Evolutionary conservation across 23 tunicate species (phyloP).

Genomic region (Ascidia mentula): DNA sequence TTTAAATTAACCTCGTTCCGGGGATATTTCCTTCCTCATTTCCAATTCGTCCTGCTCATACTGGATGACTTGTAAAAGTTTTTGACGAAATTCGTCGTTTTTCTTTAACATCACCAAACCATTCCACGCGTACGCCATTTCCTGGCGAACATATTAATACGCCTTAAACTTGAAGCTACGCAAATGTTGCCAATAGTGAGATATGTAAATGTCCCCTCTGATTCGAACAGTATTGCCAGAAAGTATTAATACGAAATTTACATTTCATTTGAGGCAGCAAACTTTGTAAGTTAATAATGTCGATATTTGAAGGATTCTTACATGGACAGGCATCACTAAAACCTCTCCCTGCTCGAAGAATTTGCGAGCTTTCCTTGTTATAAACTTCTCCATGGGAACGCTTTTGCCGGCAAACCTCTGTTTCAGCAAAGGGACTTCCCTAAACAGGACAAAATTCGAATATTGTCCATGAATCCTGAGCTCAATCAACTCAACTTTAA

Average conservation of each 20-base stretch:
- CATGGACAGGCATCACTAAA: constrained; percentile 70
- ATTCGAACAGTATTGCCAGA: too few relatives aligned
- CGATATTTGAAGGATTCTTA: constrained; percentile 24
- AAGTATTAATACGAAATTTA: neutral
- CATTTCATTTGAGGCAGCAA: neutral
- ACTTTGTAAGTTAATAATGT: too few relatives aligned
- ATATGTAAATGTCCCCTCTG: too few relatives aligned
- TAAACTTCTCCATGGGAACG: constrained; percentile 94
- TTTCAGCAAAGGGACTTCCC: constrained; percentile 64
- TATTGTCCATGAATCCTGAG: too few relatives aligned
- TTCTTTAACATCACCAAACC: constrained; percentile 73
- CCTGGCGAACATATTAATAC: too few relatives aligned
- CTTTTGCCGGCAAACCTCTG: constrained; percentile 94
- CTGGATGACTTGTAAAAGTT: constrained; percentile 50
- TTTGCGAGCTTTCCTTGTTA: constrained; percentile 85
- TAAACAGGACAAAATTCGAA: constrained; percentile 19
- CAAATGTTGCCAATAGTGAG: too few relatives aligned
- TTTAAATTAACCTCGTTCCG: neutral
- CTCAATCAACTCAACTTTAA: too few relatives aligned
- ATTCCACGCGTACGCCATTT: constrained; percentile 81
- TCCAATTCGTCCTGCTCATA: constrained; percentile 43
- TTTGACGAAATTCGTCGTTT: constrained; percentile 37
- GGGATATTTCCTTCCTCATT: constrained; percentile 16
- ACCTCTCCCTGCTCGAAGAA: constrained; percentile 75
- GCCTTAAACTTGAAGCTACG: too few relatives aligned